Evolutionary conservation across 1,140 invertebrate genomes (phyloP).

Genomic region (Sycophila sp.): DNA sequence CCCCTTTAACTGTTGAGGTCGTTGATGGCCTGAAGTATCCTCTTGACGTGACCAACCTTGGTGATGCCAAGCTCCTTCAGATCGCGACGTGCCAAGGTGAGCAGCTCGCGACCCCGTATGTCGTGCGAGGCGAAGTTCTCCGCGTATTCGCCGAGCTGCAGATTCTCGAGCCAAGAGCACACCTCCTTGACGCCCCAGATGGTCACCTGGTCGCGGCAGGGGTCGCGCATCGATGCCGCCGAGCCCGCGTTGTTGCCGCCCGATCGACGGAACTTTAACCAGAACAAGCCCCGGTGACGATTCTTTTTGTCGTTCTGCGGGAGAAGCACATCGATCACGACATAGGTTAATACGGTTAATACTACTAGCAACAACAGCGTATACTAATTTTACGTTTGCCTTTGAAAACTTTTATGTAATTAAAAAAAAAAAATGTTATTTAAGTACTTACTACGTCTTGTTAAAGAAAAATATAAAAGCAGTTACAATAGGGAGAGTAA

Average conservation of each 20-base stretch:
- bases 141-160: conserved; percentile 88
- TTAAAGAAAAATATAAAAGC: no score
- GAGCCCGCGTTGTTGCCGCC: conserved; percentile 52
- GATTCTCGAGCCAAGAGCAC: conserved; percentile 85
- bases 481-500: neutral
- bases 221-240: conserved; percentile 36
- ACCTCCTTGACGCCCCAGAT: conserved; percentile 80
- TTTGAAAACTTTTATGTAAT: neutral
- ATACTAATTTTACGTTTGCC: neutral
- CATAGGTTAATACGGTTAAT: neutral
- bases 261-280: conserved; percentile 70
- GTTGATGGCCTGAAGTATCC: conserved; percentile 91
- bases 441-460: neutral
- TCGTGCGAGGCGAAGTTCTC: conserved; percentile 89
- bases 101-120: conserved; percentile 88
- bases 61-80: conserved; percentile 90
- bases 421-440: neutral
- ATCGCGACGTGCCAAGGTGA: conserved; percentile 85
- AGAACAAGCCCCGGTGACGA: conserved; percentile 69
- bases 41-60: conserved; percentile 94
- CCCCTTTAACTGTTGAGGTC: conserved; percentile 72
- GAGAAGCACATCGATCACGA: conserved; percentile 1
- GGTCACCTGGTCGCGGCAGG: conserved; percentile 65
- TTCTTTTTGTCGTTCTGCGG: conserved; percentile 68
- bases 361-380: no score